These are phyloP conservation scores for Spea bombifrons DNA, from an alignment of 2,113 vertebrate genomes.

Conservation along the genomic window DNA sequence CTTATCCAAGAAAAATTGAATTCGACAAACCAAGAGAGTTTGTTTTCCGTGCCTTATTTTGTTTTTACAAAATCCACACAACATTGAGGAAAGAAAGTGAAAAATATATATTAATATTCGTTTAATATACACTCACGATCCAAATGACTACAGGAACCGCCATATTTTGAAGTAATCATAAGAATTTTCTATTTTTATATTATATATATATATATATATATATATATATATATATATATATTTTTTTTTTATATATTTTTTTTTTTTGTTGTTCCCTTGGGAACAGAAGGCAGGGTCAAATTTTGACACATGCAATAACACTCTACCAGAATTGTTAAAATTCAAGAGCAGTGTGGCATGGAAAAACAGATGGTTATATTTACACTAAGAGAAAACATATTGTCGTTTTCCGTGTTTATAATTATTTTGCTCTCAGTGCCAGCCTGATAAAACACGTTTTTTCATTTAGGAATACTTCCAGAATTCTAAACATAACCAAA, in stretches of 20 bases:
- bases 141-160: background rate
- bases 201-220: too few relatives aligned
- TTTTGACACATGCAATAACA: constrained; percentile 1
- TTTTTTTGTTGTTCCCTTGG: background rate
- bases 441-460: constrained; percentile 35
- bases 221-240: background rate
- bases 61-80: too few relatives aligned
- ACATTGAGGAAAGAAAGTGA: too few relatives aligned
- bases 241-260: background rate
- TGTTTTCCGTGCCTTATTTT: too few relatives aligned
- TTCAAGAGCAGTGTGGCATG: background rate
- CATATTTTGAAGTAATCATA: background rate
- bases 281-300: background rate
- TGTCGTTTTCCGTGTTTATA: constrained; percentile 38
- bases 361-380: constrained; percentile 37
- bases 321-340: constrained; percentile 4
- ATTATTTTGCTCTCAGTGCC: constrained; percentile 30
- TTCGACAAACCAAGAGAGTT: too few relatives aligned
- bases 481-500: background rate
- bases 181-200: background rate
- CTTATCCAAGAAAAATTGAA: too few relatives aligned
- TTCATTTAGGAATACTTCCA: constrained; percentile 20
- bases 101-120: background rate
- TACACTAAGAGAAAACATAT: constrained; percentile 13
- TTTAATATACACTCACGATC: background rate